Evolutionary conservation across 2,113 vertebrate species (phyloP).

Genomic region (Capreolus pygargus): DNA sequence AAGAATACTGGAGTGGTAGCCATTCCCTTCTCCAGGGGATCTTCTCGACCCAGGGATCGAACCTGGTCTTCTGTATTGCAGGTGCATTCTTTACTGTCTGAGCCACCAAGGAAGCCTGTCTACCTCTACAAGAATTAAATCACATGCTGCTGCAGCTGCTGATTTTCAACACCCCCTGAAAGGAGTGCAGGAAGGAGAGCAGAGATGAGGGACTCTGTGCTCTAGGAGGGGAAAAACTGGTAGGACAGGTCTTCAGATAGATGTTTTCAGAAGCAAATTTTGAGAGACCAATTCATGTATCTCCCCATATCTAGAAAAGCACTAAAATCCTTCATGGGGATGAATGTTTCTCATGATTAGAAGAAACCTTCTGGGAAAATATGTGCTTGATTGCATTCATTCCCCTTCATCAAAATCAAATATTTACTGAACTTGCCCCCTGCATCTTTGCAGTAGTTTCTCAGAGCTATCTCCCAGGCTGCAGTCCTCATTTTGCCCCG

Average conservation of each 20-base stretch:
- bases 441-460: not conserved
- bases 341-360: not conserved
- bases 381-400: not conserved
- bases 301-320: not conserved
- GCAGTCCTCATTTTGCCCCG: not conserved
- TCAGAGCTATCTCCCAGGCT: not conserved
- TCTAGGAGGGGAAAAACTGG: not conserved
- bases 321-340: not conserved
- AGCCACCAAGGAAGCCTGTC: not conserved
- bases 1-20: not conserved
- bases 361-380: not conserved
- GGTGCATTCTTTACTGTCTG: not conserved
- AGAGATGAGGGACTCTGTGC: not conserved
- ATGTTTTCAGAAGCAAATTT: not conserved
- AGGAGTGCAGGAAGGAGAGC: not conserved
- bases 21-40: not conserved
- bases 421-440: not conserved
- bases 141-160: not conserved
- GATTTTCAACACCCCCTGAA: not conserved
- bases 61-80: not conserved
- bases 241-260: not conserved
- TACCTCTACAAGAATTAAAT: not conserved
- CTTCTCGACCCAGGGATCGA: not conserved
- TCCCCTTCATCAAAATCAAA: not conserved
- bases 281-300: not conserved